phyloP scores from a whole-genome alignment of 2,797 vertebrate species.

The Aplochiton taeniatus region DNA sequence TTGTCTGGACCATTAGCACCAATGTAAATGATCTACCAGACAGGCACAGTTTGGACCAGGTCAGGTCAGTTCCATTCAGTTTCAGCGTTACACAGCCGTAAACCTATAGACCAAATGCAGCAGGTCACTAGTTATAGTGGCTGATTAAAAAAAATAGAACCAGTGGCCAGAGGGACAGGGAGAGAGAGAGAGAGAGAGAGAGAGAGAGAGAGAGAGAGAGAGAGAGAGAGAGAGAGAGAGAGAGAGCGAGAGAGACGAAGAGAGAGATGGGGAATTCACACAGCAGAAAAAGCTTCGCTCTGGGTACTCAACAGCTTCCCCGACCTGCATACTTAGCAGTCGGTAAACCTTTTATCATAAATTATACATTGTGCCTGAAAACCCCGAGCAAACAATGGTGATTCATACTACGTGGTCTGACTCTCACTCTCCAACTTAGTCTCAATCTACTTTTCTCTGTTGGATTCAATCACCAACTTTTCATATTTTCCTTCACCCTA shows the following conservation, averaged over 20 bases:
- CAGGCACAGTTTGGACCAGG: too few relatives aligned
- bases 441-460: background rate
- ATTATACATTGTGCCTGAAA: conserved; percentile 52
- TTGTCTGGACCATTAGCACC: too few relatives aligned
- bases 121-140: background rate
- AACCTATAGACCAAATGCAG: background rate
- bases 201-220: background rate
- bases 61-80: too few relatives aligned
- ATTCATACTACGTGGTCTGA: conserved; percentile 12
- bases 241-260: too few relatives aligned
- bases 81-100: conserved; percentile 14
- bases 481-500: background rate
- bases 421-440: conserved; percentile 1
- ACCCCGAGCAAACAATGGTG: conserved; percentile 41
- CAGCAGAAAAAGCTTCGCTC: conserved; percentile 35
- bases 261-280: conserved; percentile 16
- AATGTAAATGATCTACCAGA: too few relatives aligned
- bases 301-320: conserved; percentile 19
- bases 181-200: background rate
- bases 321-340: conserved; percentile 43
- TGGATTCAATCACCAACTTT: background rate
- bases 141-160: background rate
- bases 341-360: conserved; percentile 62
- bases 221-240: background rate
- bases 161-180: background rate